Evolutionary conservation across 2,797 vertebrate species (phyloP).

Genomic region (Anniella stebbinsi): DNA sequence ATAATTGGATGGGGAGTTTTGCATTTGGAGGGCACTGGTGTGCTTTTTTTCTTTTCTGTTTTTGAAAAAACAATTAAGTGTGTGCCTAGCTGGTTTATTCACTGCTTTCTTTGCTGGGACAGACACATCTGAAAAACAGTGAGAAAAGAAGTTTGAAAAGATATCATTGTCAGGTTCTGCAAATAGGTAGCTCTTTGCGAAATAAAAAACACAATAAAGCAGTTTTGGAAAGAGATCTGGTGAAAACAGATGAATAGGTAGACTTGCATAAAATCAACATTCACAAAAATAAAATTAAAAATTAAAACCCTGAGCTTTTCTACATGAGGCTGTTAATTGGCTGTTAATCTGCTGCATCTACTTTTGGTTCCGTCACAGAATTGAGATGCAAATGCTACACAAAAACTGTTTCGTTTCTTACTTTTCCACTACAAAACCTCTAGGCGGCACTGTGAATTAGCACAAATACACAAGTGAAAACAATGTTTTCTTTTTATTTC

Average conservation of each 20-base stretch:
- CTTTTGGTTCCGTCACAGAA: no score
- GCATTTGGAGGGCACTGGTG: neutral
- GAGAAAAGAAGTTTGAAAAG: neutral
- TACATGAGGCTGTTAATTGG: no score
- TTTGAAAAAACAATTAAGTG: neutral
- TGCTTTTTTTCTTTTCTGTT: neutral
- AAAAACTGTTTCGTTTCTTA: no score
- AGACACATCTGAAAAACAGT: neutral
- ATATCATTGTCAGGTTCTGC: neutral
- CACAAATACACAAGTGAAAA: no score
- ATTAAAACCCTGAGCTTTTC: neutral
- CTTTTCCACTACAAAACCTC: no score
- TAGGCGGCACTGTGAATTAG: no score
- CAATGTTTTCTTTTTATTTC: no score
- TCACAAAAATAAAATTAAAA: no score
- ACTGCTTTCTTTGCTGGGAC: neutral
- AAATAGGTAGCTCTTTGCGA: neutral
- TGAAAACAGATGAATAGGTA: neutral
- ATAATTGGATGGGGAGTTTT: neutral
- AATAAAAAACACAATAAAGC: neutral
- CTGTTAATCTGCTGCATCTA: no score
- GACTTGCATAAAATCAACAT: neutral
- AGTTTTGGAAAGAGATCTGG: no score
- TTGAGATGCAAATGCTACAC: no score
- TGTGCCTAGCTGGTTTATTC: slow-evolving; percentile 1